phyloP scores from a whole-genome alignment of 2,113 vertebrate genomes.

The Cygnus atratus region DNA sequence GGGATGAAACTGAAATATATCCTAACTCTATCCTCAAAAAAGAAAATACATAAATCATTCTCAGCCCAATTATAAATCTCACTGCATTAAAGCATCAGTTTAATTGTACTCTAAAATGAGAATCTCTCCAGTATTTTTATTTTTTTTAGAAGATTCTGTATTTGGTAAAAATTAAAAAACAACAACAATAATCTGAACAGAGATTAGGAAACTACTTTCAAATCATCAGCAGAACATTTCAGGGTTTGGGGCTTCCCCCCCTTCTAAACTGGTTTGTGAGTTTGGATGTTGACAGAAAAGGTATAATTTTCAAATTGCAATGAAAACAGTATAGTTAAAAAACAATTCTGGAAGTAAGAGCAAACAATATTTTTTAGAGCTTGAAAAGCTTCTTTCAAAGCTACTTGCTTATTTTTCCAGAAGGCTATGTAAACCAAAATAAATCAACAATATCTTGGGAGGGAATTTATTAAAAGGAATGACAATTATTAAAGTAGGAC shows the following conservation, averaged over 20 bases:
- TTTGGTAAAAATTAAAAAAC: neutral
- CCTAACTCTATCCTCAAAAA: neutral
- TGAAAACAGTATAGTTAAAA: neutral
- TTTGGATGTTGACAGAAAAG: neutral
- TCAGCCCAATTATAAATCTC: neutral
- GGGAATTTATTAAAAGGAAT: neutral
- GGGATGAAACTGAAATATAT: neutral
- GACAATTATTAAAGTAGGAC: neutral
- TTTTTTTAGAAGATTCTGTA: neutral
- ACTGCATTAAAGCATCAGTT: neutral
- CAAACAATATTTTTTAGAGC: neutral
- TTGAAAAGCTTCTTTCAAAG: neutral
- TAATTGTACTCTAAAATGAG: neutral
- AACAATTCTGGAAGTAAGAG: neutral
- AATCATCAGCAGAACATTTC: neutral
- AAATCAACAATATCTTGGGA: neutral
- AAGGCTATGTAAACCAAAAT: neutral
- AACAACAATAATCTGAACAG: neutral
- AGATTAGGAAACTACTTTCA: neutral
- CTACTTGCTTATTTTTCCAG: neutral
- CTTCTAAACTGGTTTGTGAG: neutral
- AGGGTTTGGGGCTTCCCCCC: accelerated
- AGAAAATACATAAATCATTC: neutral
- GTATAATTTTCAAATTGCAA: neutral
- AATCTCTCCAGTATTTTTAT: neutral